Evolutionary conservation across 1,140 invertebrate species (phyloP).

Genomic region (Orius laevigatus): DNA sequence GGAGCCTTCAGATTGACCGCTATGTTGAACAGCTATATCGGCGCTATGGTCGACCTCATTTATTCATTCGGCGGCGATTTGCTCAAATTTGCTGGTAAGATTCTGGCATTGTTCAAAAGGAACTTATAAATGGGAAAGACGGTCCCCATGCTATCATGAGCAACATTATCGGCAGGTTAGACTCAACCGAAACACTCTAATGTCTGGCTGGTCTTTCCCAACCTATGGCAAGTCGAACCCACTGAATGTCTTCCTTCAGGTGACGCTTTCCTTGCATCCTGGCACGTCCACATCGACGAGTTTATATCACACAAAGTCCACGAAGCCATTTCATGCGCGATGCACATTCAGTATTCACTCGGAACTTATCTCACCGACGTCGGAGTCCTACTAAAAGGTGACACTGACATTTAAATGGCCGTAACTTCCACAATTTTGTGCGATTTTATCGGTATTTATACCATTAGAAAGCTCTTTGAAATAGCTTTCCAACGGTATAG

Average conservation of each 20-base stretch:
- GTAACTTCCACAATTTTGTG: too few relatives aligned
- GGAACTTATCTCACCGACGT: conserved; percentile 40
- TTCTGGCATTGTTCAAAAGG: not conserved
- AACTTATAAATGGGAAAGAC: not conserved
- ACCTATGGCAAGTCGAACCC: too few relatives aligned
- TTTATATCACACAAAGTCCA: conserved; percentile 38
- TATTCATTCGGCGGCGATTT: conserved; percentile 42
- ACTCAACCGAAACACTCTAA: too few relatives aligned
- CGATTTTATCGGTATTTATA: too few relatives aligned
- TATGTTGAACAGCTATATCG: conserved; percentile 45
- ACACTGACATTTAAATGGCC: conserved; percentile 17
- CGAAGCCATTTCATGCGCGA: conserved; percentile 40
- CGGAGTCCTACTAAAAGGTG: conserved; percentile 36
- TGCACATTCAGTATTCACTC: conserved; percentile 43
- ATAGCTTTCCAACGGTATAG: too few relatives aligned
- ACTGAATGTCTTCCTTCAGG: too few relatives aligned
- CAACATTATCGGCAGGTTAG: not conserved
- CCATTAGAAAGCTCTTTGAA: too few relatives aligned
- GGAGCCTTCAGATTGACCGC: conserved; percentile 43
- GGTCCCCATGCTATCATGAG: not conserved
- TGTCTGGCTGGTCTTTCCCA: not conserved
- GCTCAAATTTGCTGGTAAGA: conserved; percentile 39
- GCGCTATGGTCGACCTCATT: conserved; percentile 46
- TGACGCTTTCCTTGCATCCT: conserved; percentile 46
- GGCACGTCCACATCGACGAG: conserved; percentile 33